Base-by-base conservation (phyloP, 2,113 vertebrate genomes). In the Sebastes schlegelii region DNA sequence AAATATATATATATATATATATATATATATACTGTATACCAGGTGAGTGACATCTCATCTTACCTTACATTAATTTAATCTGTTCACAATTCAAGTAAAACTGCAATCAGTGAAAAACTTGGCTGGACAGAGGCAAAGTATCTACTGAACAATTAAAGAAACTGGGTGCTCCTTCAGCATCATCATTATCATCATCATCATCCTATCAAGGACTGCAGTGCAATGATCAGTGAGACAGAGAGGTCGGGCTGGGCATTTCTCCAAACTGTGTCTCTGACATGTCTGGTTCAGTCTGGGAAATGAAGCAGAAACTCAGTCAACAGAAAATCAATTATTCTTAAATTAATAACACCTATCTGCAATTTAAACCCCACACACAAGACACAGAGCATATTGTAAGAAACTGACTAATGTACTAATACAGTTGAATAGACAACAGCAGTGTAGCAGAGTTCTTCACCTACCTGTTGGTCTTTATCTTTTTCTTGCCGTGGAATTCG, bases 161-260 rank as follows among this genome's bases (percentile, higher is more conserved):
- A 67, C 48, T 55, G 8, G 16, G 6, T 4, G 16, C 71, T 76
- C 43, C 21, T 69, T 46, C 48, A 55, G 51, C 62, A 19, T 66
- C 49, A 49, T 43, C 40, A 49, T 48, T 12, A 51, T 43, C 45
- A 67, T 65, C 61, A 19, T 65, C 61, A 5, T 71, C 48, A 42
- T 81, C 26, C 48, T 55, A 40, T 86, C 54, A 69, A 78, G 60
- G 66, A 52, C 43, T 68, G 74, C 23, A 76, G 74, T 8, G 48
- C 42, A 61, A 19, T 4, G 49, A 60, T 95, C 90, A 95, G 84
- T 95, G 95, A 45, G 95, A 94, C 62, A 94, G 90, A 43, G 95
- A 92, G 21, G 91, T 90, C 0, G 95, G 95, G n/a, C 95, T 95
- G 63, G 94, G 92, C 82, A 95, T 94, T 49, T 95, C 94, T 76